Evolutionary conservation across 2,797 vertebrate species (phyloP).

Genomic region (Falco columbarius): DNA sequence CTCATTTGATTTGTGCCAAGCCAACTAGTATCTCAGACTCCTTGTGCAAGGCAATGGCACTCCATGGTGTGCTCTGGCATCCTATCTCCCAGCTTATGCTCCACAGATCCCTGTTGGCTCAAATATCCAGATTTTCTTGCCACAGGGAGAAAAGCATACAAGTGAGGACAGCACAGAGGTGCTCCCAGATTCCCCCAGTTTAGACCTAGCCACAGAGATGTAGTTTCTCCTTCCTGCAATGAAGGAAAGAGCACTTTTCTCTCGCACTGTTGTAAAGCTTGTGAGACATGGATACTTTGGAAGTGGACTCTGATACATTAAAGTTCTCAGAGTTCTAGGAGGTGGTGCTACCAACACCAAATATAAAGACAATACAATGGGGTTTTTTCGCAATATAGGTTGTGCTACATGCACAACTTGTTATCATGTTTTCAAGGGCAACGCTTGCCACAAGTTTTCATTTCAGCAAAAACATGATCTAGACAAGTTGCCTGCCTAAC

Average conservation of each 20-base stretch:
- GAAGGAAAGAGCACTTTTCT: background rate
- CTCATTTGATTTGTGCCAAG: background rate
- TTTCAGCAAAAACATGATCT: background rate
- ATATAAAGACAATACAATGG: background rate
- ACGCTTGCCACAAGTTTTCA: background rate
- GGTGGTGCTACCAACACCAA: background rate
- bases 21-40: background rate
- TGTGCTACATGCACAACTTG: background rate
- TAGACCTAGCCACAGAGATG: background rate
- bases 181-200: background rate
- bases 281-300: background rate
- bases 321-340: background rate
- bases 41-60: background rate
- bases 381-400: background rate
- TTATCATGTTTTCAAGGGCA: background rate
- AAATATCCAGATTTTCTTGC: background rate
- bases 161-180: background rate
- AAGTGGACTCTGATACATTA: background rate
- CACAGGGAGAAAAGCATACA: background rate
- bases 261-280: background rate
- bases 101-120: background rate
- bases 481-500: background rate
- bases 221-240: background rate
- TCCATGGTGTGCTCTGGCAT: background rate
- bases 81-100: background rate